Evolutionary conservation across 2,888 invertebrate species (phyloP), one percentile per base, ranked within the genome.

Genomic region (Meandrusa payeni): DNA sequence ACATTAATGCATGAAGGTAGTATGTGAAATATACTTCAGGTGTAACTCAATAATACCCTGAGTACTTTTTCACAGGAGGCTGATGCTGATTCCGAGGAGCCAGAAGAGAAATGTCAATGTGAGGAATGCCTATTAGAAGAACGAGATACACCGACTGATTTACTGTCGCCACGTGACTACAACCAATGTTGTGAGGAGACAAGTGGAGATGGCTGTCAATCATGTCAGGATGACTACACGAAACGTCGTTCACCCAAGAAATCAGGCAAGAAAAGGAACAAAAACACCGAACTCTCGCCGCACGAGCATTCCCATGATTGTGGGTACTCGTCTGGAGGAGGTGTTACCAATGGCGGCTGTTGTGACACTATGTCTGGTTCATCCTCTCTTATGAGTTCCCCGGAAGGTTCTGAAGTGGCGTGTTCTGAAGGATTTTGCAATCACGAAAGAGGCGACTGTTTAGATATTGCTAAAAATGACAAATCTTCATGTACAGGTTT

Each of bases 271-370:
- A 80, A 79, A 59, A 63, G 71, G 26, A 54, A 75, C 51, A 88
- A 89, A 69, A 89, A 88, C 52, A 90, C 90, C 55, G 87, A 88
- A 55, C 88, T 91, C 51, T 91, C 91, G 23, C 91, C 91, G 13
- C 91, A 90, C 60, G 93, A 94, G 63, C 91, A 91, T 65, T 93
- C 93, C 26, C 93, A 93, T 70, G 97, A 97, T 80, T 95, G 94
- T 62, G 96, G 96, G 24, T 97, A 96, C 73, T 95, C 95, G 10
- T 96, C 96, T 5, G 96, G 95, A n/a, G n/a, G n/a, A n/a, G n/a
- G n/a, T n/a, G n/a, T n/a, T 49, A 93, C 93, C 55, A 94, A 94
- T 64, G 93, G 93, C 42, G 93, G 92, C 33, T 91, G 90, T 69
- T 91, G 91, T 61, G 91, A 91, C 54, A 91, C 91, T 20, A 89